A percentile compares a stretch with the other conserved stretches of the same genome.
Evolutionary conservation across 2,113 vertebrate genomes (phyloP).

Genomic region (Paracanthobrama guichenoti): DNA sequence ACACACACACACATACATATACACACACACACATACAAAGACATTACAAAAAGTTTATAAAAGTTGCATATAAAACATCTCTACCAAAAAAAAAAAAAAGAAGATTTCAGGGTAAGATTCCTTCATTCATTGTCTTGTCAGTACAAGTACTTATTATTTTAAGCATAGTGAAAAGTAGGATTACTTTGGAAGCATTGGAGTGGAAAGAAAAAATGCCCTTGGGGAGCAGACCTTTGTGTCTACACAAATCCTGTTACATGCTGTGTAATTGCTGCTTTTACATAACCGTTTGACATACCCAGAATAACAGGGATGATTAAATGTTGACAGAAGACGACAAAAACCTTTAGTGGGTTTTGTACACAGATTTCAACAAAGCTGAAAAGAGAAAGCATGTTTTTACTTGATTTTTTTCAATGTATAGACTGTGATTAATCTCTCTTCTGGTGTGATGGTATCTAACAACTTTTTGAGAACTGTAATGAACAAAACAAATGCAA

Average conservation of each 20-base stretch:
- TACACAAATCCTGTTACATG: not conserved
- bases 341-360: not conserved
- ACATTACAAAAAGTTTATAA: constrained; percentile 61
- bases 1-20: too few relatives aligned
- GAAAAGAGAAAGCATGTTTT: not conserved
- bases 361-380: not conserved
- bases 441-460: not conserved
- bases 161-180: constrained; percentile 52
- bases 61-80: constrained; percentile 67
- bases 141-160: constrained; percentile 59
- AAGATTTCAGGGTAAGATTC: constrained; percentile 29
- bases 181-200: not conserved
- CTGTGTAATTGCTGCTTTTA: constrained; percentile 10
- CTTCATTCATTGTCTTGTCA: constrained; percentile 47
- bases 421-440: not conserved
- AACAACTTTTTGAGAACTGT: not conserved
- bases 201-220: constrained; percentile 13
- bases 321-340: not conserved
- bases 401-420: not conserved
- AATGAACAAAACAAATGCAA: not conserved
- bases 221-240: constrained; percentile 42
- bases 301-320: not conserved
- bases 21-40: constrained; percentile 44
- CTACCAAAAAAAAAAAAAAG: constrained; percentile 33
- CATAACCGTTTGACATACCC: constrained; percentile 9